Percentiles rank a stretch among this genome's conserved stretches.
These are phyloP conservation scores for Cheilosia grossa DNA, from an alignment of 2,888 invertebrate species.

Conservation along the genomic window DNA sequence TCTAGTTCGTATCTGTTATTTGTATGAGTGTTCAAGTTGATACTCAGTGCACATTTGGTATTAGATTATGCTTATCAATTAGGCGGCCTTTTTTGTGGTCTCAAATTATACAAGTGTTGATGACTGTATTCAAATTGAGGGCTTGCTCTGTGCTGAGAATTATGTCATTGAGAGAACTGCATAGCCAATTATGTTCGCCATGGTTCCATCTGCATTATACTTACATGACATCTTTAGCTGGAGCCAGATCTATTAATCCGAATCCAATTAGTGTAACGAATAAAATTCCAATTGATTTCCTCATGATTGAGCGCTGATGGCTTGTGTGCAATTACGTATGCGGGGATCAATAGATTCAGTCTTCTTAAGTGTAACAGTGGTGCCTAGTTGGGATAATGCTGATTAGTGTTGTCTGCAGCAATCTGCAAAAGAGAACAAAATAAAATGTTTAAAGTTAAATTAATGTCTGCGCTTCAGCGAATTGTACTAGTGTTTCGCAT, in stretches of 20 bases:
- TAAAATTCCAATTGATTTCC: slow-evolving; percentile 78
- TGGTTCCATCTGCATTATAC: slow-evolving; percentile 65
- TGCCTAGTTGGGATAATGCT: slow-evolving; percentile 50
- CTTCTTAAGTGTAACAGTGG: slow-evolving; percentile 43
- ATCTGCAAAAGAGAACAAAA: slow-evolving; percentile 45
- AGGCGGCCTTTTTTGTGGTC: slow-evolving; percentile 2
- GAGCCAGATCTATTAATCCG: slow-evolving; percentile 77
- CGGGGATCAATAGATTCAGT: slow-evolving; percentile 62
- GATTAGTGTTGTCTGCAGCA: slow-evolving; percentile 43
- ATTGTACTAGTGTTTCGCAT: slow-evolving; percentile 23
- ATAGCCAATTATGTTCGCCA: neutral
- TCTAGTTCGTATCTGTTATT: slow-evolving; percentile 4
- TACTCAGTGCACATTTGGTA: slow-evolving; percentile 13
- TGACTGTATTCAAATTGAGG: slow-evolving; percentile 34
- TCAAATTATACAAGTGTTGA: neutral
- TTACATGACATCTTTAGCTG: slow-evolving; percentile 79
- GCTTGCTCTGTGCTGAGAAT: slow-evolving; percentile 30
- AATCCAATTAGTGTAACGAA: slow-evolving; percentile 79
- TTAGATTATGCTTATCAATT: slow-evolving; percentile 52
- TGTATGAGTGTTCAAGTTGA: slow-evolving; percentile 24
- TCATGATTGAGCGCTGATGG: slow-evolving; percentile 74
- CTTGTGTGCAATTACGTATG: slow-evolving; percentile 28
- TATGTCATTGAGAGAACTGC: slow-evolving; percentile 42
- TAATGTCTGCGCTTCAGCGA: slow-evolving; percentile 32
- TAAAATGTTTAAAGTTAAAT: slow-evolving; percentile 31